Evolutionary conservation across 2,113 vertebrate species (phyloP), one percentile per base, ranked within the genome.

Genomic region (Anolis carolinensis): DNA sequence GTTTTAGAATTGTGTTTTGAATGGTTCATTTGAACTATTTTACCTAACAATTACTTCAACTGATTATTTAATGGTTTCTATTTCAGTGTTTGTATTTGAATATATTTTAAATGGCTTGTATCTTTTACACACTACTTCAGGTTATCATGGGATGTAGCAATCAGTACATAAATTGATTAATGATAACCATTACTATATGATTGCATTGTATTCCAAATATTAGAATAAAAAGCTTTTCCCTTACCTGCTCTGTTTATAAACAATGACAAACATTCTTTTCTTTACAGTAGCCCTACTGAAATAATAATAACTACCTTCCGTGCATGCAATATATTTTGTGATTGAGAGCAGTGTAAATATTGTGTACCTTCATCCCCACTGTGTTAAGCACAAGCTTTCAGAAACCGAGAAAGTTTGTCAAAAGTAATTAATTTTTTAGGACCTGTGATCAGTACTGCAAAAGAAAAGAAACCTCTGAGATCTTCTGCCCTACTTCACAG

Each of bases 351-450:
- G 50, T 89, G 13, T 13, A 16, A 67, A 5, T 32, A 25, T 82
- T 85, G 84, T 30, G 5, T 89, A 85, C 55, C 73, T 83, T 89
- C 84, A 86, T 90, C 59, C 79, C 2, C 9, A 1, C 52, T 32
- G 1, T 39, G 18, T 85, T 44, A 79, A 91, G 90, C 83, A 89
- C 0, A 83, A 44, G 36, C 7, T 75, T 89, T 75, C 16, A 63
- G 13, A 50, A 32, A 5, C 63, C 23, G 5, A 9, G 76, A 50
- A 75, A 52, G 82, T 82, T 89, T 21, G 21, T 36, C 11, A 75
- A 23, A 67, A 67, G 76, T 85, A 74, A 85, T 86, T 84, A 87
- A 68, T 70, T 83, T 74, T 91, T 89, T 86, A 77, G 27, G 88
- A 70, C 32, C 2, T 0, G 4, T 36, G 65, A 76, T 34, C 27